Conservation (phyloP, 2,797 vertebrate genomes). For the Decapterus maruadsi region DNA sequence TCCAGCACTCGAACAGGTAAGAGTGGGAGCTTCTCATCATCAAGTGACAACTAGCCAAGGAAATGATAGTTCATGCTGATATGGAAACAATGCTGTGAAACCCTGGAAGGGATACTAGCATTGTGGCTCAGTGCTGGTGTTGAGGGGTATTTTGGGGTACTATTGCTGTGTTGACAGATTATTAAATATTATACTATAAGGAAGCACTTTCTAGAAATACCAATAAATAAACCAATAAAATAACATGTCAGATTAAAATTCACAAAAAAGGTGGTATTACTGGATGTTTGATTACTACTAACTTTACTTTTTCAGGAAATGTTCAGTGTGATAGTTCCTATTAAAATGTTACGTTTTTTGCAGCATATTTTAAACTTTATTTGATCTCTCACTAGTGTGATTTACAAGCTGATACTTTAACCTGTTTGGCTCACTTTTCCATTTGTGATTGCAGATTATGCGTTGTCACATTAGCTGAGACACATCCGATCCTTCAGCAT, state of each 20-base stretch:
- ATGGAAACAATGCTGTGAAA: neutral
- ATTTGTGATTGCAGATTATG: conserved; percentile 87
- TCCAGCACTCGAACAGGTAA: conserved; percentile 98
- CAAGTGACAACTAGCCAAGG: neutral
- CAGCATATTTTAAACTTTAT: neutral
- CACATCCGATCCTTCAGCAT: conserved; percentile 94
- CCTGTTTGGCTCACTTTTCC: neutral
- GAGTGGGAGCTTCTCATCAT: neutral
- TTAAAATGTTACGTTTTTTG: neutral
- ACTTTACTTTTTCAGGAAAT: neutral
- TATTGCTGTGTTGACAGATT: neutral
- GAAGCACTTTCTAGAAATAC: neutral
- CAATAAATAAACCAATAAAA: neutral
- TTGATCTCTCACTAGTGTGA: neutral
- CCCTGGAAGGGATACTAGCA: too few species aligned
- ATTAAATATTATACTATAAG: neutral
- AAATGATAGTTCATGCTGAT: neutral
- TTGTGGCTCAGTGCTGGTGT: neutral
- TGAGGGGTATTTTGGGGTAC: too few species aligned
- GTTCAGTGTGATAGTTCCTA: too few species aligned
- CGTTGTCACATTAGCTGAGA: conserved; percentile 93
- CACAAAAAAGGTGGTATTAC: neutral
- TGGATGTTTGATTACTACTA: too few species aligned
- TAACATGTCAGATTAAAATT: neutral
- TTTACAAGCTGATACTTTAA: neutral